Conservation (phyloP, 2,797 vertebrate species). For the Coluber constrictor region DNA sequence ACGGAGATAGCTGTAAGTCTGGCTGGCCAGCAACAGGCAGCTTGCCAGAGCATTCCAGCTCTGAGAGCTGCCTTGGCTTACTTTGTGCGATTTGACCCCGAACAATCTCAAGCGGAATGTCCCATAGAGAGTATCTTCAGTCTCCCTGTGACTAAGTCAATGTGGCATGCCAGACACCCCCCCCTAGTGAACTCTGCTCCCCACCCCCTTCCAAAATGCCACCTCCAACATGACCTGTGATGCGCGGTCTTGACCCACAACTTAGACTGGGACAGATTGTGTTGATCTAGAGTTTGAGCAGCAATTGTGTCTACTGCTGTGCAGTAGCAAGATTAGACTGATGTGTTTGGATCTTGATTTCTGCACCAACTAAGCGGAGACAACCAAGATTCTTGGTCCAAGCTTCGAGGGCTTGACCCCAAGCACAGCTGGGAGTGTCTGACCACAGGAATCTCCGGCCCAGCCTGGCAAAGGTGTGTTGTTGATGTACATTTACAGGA, state of each 20-base stretch:
- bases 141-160: not conserved
- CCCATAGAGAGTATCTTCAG: not conserved
- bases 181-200: not conserved
- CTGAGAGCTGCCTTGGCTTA: not conserved
- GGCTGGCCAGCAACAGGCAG: constrained; percentile 8
- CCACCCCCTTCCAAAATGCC: too few relatives aligned
- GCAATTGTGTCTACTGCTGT: not conserved
- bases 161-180: not conserved
- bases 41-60: constrained; percentile 29
- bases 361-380: not conserved
- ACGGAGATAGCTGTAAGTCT: not conserved
- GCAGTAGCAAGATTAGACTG: too few relatives aligned
- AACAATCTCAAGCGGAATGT: not conserved
- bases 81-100: constrained; percentile 9
- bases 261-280: not conserved
- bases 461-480: constrained; percentile 10
- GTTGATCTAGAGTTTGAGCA: not conserved
- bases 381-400: not conserved
- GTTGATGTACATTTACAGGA: constrained; percentile 4
- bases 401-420: constrained; percentile 6
- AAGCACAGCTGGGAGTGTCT: constrained; percentile 25
- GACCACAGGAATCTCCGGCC: constrained; percentile 31
- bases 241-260: not conserved
- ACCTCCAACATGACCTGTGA: not conserved
- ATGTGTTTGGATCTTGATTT: not conserved